A percentile compares a stretch with the other conserved stretches of the same genome.
Evolutionary conservation across 1,140 invertebrate species (phyloP).

Genomic region (Pseudomyrmex dendroicus): DNA sequence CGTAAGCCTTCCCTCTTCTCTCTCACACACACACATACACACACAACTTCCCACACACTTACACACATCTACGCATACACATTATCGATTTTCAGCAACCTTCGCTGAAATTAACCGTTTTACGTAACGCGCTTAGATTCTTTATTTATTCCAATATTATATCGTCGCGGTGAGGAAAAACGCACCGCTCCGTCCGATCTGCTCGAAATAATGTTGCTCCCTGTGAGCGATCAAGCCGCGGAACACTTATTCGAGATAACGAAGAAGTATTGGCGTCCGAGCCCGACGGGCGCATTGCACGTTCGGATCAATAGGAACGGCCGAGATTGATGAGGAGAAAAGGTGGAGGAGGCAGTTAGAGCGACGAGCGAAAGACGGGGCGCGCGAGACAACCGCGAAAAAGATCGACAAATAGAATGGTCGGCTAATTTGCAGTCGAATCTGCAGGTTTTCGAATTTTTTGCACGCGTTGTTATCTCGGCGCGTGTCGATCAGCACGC

Average conservation of each 20-base stretch:
- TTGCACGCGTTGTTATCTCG: conserved; percentile 23
- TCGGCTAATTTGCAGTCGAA: conserved; percentile 53
- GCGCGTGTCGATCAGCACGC: not conserved
- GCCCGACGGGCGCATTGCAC: conserved; percentile 18
- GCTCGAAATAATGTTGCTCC: conserved; percentile 32
- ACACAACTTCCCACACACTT: too few relatives aligned
- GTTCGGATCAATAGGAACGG: conserved; percentile 44
- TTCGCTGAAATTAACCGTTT: conserved; percentile 54
- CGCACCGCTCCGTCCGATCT: not conserved
- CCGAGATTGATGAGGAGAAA: conserved; percentile 55
- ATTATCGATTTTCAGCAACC: conserved; percentile 65
- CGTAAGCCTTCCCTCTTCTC: not conserved
- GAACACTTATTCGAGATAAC: conserved; percentile 37
- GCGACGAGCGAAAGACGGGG: not conserved
- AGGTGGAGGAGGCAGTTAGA: conserved; percentile 40
- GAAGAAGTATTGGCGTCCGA: conserved; percentile 44
- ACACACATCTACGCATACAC: not conserved
- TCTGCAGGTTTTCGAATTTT: conserved; percentile 16
- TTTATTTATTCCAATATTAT: conserved; percentile 3
- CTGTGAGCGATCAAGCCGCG: conserved; percentile 6
- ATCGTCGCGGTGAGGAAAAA: not conserved
- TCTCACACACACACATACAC: too few relatives aligned
- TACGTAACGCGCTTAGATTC: conserved; percentile 42
- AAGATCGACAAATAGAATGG: conserved; percentile 54
- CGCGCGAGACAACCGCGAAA: conserved; percentile 53